Percentiles rank a stretch among this genome's conserved stretches.
Conservation (phyloP, 1,140 invertebrate species). For the honey bee (Apis mellifera) region Amel_HAv3.1 CM009935.2:9597501-9598000, state of each 20-base stretch:
- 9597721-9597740: background rate
- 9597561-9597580: background rate
- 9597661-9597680: slow-evolving; percentile 33
- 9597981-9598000: slow-evolving; percentile 59
- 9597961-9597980: slow-evolving; percentile 38
- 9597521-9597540: background rate
- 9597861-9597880: background rate
- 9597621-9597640: slow-evolving; percentile 36
- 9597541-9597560: slow-evolving; percentile 37
- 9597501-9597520: background rate
- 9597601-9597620: slow-evolving; percentile 37
- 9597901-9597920: no score
- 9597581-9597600: background rate
- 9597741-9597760: background rate
- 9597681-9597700: slow-evolving; percentile 9
- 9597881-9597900: no score
- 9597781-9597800: background rate
- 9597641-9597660: slow-evolving; percentile 36
- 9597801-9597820: background rate
- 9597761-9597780: background rate
- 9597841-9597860: background rate
- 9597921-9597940: background rate
- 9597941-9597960: slow-evolving; percentile 27
- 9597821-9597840: no score
- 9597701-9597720: background rate